Base-by-base conservation (phyloP, 2,113 vertebrate genomes). In the Chaetodon auriga region DNA sequence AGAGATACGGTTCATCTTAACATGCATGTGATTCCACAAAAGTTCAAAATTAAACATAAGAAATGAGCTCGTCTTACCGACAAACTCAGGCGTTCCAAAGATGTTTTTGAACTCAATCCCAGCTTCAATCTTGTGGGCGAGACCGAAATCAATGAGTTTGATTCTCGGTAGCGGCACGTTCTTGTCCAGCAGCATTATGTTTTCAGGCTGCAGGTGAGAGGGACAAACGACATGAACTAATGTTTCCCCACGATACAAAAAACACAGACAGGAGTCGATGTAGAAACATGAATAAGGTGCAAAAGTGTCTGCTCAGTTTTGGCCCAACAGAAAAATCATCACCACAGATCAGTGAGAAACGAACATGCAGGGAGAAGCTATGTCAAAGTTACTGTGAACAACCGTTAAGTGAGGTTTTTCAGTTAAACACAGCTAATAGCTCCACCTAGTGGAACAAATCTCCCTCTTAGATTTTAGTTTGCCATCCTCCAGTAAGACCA, bases 101-200 rank as follows among this genome's bases (percentile, higher is more conserved):
- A 99, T 99, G 88, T 98, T 97, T 91, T 99, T 99, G 89, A 99
- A 99, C 81, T 99, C 98, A 5, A 97, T 97, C 14, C 97, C 97
- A 6, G 98, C 97, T 94, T 99, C 97, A 82, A 99, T 99, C 93
- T 97, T 97, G 68, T 99, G 98, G 53, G 98, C 98, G 49, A 99
- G 94, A 60, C 98, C 98, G 4, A 99, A 99, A 84, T 99, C 98
- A 43, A 99, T 99, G 66, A 99, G 93, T 83, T 99, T 99, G 87
- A 99, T 99, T 78, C 97, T 96, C 0, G 98, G 98, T 81, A 97
- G 68, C 35, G 96, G 95, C 41, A 96, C 96, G 46, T 96, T 96
- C 93, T 98, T 98, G 92, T 99, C 97, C 81, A 99, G 95, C 83
- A 99, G 95, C 98, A 99, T 99, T 55, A 99, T 99, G 89, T 99